Evolutionary conservation across 2,113 vertebrate species (phyloP).

Genomic region (Uria lomvia): DNA sequence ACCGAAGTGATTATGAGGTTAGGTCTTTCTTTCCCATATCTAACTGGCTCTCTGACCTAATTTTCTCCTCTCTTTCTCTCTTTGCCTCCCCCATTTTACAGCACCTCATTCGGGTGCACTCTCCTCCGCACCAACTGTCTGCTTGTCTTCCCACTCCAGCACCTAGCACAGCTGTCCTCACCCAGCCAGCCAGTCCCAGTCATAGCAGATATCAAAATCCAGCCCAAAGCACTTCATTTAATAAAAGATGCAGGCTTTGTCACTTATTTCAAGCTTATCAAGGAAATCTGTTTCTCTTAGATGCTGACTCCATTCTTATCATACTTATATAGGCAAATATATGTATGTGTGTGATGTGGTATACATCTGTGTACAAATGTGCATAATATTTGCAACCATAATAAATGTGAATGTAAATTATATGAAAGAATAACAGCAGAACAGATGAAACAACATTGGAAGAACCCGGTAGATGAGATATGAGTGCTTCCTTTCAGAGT

Average conservation of each 20-base stretch:
- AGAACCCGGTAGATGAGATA: background rate
- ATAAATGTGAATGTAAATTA: background rate
- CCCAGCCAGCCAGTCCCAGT: background rate
- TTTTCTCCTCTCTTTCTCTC: background rate
- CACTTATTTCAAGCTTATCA: background rate
- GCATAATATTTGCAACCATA: background rate
- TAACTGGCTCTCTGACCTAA: background rate
- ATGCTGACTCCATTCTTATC: background rate
- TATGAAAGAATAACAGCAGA: background rate
- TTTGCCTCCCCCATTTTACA: background rate
- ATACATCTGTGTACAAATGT: background rate
- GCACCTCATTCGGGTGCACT: background rate
- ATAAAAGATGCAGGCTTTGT: background rate
- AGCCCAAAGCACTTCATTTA: background rate
- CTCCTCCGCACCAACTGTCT: background rate
- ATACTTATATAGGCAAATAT: background rate
- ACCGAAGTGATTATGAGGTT: background rate
- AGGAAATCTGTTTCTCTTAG: constrained; percentile 9
- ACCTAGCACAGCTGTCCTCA: background rate
- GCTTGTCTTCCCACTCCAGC: background rate
- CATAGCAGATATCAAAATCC: background rate
- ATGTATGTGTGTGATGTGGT: background rate
- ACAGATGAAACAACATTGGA: background rate
- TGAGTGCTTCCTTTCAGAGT: background rate
- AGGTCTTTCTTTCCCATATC: background rate